Conservation (phyloP, 2,888 invertebrate genomes). For the Muscina levida region DNA sequence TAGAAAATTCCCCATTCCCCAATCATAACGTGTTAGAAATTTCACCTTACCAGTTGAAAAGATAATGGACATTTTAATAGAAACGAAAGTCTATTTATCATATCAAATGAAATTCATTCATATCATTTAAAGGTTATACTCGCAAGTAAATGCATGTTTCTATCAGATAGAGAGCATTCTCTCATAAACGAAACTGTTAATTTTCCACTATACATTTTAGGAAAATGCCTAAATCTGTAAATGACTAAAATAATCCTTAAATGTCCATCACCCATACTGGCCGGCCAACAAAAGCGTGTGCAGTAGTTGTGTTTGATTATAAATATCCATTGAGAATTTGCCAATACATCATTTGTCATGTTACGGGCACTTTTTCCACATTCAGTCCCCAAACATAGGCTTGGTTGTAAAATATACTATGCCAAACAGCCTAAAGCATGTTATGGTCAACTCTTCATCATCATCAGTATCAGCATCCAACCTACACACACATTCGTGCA, state of each 20-base stretch:
- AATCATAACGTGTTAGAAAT: no score
- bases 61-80: no score
- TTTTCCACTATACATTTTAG: no score
- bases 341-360: constrained; percentile 77
- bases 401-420: neutral
- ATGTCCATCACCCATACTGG: neutral
- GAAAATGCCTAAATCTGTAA: no score
- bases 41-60: no score
- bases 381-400: neutral
- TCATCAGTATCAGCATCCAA: neutral
- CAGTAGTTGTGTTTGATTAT: constrained; percentile 69
- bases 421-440: constrained; percentile 56
- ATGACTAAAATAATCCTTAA: constrained; percentile 11
- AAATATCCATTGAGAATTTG: constrained; percentile 75
- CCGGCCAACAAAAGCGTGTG: neutral
- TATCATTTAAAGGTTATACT: no score
- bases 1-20: no score
- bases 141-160: no score
- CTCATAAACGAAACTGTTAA: constrained; percentile 1
- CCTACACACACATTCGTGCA: neutral
- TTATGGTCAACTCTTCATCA: constrained; percentile 47
- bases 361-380: constrained; percentile 66
- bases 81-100: no score
- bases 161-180: no score
- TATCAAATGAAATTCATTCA: no score